Percentiles rank a stretch among this genome's conserved stretches.
Conservation (phyloP, 2,113 vertebrate species). For the Ciconia maguari region DNA sequence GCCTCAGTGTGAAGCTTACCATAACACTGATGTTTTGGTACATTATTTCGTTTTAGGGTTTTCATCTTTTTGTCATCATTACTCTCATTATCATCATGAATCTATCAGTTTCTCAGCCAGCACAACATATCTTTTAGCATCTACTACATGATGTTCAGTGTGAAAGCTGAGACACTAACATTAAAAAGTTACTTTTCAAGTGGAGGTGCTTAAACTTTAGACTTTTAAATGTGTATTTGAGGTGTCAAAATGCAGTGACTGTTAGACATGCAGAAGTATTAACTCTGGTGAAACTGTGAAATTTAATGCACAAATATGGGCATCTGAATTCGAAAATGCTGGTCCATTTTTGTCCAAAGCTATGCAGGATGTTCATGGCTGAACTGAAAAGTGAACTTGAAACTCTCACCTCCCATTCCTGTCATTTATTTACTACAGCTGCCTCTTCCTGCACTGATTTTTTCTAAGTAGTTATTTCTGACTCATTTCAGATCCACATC, state of each 20-base stretch:
- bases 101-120: not conserved
- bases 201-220: not conserved
- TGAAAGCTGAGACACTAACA: not conserved
- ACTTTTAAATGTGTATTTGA: not conserved
- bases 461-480: not conserved
- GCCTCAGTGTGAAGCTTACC: not conserved
- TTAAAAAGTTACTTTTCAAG: not conserved
- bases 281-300: not conserved
- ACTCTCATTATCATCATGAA: not conserved
- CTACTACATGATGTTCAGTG: not conserved
- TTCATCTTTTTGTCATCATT: not conserved
- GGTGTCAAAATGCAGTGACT: not conserved
- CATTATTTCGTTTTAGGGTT: not conserved
- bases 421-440: not conserved
- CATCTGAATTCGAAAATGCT: not conserved
- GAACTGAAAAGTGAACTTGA: not conserved
- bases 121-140: not conserved
- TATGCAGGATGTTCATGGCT: not conserved
- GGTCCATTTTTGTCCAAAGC: not conserved
- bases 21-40: not conserved
- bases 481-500: not conserved
- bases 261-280: not conserved
- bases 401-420: not conserved
- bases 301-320: not conserved
- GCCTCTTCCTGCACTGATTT: not conserved